Conservation (phyloP, 2,113 vertebrate genomes). For the Coregonus clupeaformis region DNA sequence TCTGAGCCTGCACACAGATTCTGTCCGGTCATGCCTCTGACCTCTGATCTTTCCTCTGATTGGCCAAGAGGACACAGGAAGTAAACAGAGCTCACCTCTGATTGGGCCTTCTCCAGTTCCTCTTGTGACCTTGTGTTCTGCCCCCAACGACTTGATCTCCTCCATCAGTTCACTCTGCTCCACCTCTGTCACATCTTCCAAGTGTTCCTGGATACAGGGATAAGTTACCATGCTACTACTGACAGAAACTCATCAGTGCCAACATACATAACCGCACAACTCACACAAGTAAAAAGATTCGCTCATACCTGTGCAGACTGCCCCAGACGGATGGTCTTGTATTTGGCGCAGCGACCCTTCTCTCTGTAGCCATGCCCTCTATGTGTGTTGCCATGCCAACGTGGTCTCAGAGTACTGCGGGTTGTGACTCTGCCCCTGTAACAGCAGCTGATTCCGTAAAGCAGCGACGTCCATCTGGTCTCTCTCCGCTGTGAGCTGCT, state of each 20-base stretch:
- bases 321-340: slow-evolving; percentile 21
- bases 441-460: slow-evolving; percentile 26
- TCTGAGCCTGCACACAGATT: slow-evolving; percentile 61
- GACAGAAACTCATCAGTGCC: background rate
- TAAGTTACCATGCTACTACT: background rate
- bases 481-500: slow-evolving; percentile 33
- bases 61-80: background rate
- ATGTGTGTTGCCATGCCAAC: background rate
- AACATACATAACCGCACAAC: background rate
- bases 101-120: slow-evolving; percentile 61
- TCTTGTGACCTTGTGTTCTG: slow-evolving; percentile 53
- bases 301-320: slow-evolving; percentile 46
- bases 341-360: background rate
- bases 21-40: background rate
- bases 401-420: slow-evolving; percentile 10
- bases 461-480: background rate
- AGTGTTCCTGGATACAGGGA: background rate
- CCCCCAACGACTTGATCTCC: slow-evolving; percentile 43
- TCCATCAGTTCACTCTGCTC: slow-evolving; percentile 38
- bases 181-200: background rate
- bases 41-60: background rate
- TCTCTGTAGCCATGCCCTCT: background rate
- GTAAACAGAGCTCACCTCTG: slow-evolving; percentile 59
- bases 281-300: background rate
- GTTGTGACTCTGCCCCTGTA: slow-evolving; percentile 21